Evolutionary conservation across 1,140 invertebrate species (phyloP).

Genomic region (Colletes latitarsis): DNA sequence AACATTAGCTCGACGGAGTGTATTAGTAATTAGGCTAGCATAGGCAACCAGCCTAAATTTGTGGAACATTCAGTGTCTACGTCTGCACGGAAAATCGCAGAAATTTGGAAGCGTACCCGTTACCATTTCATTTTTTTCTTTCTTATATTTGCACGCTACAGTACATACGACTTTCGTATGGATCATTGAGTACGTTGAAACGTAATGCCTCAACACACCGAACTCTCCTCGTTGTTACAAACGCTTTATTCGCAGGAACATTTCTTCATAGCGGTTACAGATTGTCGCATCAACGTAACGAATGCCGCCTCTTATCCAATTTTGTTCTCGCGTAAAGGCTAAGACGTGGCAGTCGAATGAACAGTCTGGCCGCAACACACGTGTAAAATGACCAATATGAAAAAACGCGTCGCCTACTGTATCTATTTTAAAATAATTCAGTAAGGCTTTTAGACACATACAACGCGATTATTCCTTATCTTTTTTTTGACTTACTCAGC

Average conservation of each 20-base stretch:
- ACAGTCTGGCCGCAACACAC: conserved; percentile 39
- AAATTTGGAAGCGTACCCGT: conserved; percentile 48
- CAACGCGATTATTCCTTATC: conserved; percentile 21
- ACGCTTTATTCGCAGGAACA: conserved; percentile 46
- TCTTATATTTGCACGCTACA: neutral
- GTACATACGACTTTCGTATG: conserved; percentile 4
- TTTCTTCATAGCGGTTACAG: conserved; percentile 43
- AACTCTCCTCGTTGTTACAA: conserved; percentile 27
- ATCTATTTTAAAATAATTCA: conserved; percentile 46
- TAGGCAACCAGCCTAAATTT: conserved; percentile 32
- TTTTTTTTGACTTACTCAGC: conserved; percentile 18
- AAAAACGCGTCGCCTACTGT: conserved; percentile 31
- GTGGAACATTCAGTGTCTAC: conserved; percentile 49
- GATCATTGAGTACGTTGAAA: neutral
- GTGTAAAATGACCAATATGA: conserved; percentile 43
- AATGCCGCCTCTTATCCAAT: conserved; percentile 38
- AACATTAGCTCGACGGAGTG: conserved; percentile 51
- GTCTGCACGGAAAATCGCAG: conserved; percentile 36
- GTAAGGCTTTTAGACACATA: conserved; percentile 43
- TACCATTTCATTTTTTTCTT: conserved; percentile 12
- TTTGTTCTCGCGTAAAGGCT: conserved; percentile 25
- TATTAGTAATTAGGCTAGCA: conserved; percentile 42
- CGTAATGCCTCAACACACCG: neutral
- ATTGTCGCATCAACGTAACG: conserved; percentile 41
- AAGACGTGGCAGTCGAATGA: conserved; percentile 50